Percentiles rank a stretch among this genome's conserved stretches.
Conservation (phyloP, 2,113 vertebrate species). For the Trachemys scripta region DNA sequence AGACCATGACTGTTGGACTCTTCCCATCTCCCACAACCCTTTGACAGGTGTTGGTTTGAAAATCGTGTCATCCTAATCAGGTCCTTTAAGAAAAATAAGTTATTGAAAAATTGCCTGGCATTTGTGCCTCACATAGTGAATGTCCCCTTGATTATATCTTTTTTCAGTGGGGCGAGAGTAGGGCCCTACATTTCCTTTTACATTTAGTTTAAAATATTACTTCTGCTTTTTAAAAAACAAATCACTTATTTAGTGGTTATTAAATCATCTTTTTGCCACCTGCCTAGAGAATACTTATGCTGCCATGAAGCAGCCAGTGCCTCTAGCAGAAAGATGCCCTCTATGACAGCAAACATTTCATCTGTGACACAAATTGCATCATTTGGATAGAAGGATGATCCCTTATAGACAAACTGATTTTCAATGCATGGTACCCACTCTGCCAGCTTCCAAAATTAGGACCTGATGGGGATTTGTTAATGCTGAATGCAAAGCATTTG, state of each 20-base stretch:
- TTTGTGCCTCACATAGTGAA: neutral
- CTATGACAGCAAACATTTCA: neutral
- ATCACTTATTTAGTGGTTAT: neutral
- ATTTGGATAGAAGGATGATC: neutral
- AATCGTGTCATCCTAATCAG: neutral
- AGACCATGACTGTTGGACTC: neutral
- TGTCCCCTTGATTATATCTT: neutral
- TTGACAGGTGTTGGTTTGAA: neutral
- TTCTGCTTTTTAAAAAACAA: neutral
- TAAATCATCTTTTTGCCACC: neutral
- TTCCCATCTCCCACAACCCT: neutral
- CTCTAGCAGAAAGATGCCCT: neutral
- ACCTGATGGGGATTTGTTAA: neutral
- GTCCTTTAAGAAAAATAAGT: neutral
- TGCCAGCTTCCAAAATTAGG: neutral
- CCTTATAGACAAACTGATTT: neutral
- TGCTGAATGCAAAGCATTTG: neutral
- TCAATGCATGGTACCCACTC: accelerated
- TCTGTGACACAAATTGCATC: neutral
- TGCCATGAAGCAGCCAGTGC: neutral
- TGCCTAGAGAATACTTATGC: neutral
- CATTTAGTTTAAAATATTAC: neutral
- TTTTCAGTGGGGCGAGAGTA: neutral
- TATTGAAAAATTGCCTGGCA: neutral
- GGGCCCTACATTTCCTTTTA: neutral